These are phyloP conservation scores for Parasteatoda lunata DNA, from an alignment of 2,888 invertebrate species.

Conservation along the genomic window DNA sequence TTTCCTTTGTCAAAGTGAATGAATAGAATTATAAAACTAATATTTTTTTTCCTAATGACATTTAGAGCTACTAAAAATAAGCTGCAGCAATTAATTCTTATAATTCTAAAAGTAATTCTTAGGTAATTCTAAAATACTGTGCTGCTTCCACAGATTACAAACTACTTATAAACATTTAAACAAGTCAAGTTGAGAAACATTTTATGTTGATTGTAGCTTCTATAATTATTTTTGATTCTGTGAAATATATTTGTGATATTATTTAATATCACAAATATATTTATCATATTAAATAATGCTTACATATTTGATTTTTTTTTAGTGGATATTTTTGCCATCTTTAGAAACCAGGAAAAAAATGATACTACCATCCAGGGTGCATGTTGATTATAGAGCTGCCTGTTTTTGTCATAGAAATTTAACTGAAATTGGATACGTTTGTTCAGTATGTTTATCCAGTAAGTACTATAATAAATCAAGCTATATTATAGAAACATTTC, in stretches of 20 bases:
- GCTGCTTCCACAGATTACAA: too few relatives aligned
- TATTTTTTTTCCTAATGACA: too few relatives aligned
- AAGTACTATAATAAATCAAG: conserved; percentile 73
- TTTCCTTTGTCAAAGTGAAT: too few relatives aligned
- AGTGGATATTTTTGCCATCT: conserved; percentile 94
- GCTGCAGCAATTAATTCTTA: too few relatives aligned
- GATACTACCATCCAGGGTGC: conserved; percentile 89
- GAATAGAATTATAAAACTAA: too few relatives aligned
- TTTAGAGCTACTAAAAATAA: too few relatives aligned
- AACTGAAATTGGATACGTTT: conserved; percentile 96
- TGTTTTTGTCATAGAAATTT: conserved; percentile 98
- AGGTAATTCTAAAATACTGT: too few relatives aligned
- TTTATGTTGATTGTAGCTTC: neutral
- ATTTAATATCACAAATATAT: neutral
- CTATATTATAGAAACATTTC: too few relatives aligned
- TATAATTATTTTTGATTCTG: neutral
- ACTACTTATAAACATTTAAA: too few relatives aligned
- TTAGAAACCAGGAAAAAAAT: conserved; percentile 80
- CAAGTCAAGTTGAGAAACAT: neutral
- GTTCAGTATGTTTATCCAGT: conserved; percentile 97
- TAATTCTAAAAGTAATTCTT: too few relatives aligned
- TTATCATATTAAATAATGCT: neutral
- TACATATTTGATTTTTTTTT: conserved; percentile 66
- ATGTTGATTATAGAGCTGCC: conserved; percentile 96
- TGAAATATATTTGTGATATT: neutral